Conservation (phyloP, 2,113 vertebrate species). For the Myocastor coypus region DNA sequence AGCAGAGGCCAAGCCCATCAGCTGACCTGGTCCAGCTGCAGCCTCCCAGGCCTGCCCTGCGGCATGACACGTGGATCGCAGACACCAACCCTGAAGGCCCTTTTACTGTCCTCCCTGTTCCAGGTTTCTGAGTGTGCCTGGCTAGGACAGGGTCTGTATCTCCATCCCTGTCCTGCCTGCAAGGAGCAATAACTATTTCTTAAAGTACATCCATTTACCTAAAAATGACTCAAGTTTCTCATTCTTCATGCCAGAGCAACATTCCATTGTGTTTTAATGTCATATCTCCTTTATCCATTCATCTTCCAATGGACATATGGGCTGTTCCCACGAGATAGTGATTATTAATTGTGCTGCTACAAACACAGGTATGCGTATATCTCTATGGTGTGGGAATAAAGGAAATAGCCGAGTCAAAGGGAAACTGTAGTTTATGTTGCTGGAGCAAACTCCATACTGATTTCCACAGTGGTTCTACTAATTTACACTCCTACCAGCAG, state of each 20-base stretch:
- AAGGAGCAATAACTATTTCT: neutral
- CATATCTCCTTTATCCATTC: neutral
- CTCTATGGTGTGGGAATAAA: neutral
- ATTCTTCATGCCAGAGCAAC: neutral
- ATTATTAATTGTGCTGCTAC: neutral
- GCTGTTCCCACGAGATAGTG: neutral
- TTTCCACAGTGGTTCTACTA: neutral
- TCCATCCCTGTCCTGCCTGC: neutral
- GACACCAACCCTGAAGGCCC: neutral
- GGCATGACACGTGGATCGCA: neutral
- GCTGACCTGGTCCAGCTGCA: neutral
- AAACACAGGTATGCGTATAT: neutral
- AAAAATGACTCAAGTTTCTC: neutral
- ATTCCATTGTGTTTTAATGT: neutral
- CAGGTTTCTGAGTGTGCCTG: neutral
- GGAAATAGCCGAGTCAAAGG: neutral
- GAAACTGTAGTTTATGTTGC: neutral
- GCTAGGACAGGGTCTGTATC: neutral
- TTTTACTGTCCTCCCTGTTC: neutral
- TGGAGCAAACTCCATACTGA: neutral
- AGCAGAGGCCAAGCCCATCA: neutral
- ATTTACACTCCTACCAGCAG: neutral
- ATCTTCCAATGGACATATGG: neutral
- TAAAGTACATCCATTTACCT: neutral
- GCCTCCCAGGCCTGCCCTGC: neutral